Percentiles rank a stretch among this genome's conserved stretches.
Conservation (phyloP, 2,113 vertebrate genomes). For the Anguilla rostrata region DNA sequence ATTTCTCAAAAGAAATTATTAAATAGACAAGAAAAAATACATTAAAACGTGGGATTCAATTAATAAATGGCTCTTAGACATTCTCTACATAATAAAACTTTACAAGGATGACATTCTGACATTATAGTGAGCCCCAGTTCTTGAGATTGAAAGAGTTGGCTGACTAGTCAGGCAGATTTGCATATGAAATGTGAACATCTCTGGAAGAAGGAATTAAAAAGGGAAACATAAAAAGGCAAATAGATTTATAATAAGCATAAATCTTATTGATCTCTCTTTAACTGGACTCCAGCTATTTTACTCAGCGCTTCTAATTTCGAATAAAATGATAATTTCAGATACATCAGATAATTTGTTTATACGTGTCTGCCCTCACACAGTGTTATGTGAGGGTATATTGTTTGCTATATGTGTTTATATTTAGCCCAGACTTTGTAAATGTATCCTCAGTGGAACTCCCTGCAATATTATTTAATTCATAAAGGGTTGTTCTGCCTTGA, state of each 20-base stretch:
- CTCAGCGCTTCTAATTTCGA: no score
- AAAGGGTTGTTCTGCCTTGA: not conserved
- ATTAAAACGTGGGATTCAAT: not conserved
- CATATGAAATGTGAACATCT: not conserved
- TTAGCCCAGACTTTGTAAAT: no score
- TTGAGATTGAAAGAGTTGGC: not conserved
- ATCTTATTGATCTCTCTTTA: no score
- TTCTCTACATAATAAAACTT: not conserved
- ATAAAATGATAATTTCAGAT: not conserved
- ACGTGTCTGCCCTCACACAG: no score
- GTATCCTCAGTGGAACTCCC: no score
- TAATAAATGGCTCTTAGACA: not conserved
- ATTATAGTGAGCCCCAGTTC: not conserved
- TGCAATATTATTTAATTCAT: not conserved
- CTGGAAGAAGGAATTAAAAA: not conserved
- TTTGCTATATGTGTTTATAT: no score
- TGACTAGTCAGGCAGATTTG: not conserved
- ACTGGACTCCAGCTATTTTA: no score
- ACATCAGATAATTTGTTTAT: not conserved
- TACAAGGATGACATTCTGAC: not conserved
- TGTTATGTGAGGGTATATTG: no score
- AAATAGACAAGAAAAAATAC: not conserved
- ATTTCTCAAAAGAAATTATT: not conserved
- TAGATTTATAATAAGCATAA: no score
- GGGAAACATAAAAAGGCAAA: not conserved